phyloP scores from a whole-genome alignment of 2,888 invertebrate species.

The Morinoia aosen region DNA sequence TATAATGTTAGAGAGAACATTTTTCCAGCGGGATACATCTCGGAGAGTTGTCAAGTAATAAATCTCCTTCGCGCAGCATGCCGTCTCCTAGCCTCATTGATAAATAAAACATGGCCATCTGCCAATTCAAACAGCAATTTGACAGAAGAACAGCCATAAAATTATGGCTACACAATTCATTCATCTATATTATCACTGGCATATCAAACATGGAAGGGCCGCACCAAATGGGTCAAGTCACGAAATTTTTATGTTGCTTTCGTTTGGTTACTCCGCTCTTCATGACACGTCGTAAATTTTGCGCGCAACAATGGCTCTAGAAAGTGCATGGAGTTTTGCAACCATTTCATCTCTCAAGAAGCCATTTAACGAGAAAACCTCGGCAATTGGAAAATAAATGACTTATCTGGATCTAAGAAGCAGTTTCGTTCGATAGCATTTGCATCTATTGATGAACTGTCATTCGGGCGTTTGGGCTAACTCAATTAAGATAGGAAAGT shows the following conservation, averaged over 20 bases:
- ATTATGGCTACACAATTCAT: neutral
- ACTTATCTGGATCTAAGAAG: neutral
- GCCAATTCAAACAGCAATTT: conserved; percentile 21
- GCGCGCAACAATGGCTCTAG: neutral
- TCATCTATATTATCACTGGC: conserved; percentile 21
- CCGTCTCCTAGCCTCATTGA: neutral
- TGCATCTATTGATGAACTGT: neutral
- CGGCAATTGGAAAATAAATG: neutral
- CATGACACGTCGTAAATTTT: neutral
- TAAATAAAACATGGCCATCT: conserved; percentile 13
- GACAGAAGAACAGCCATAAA: conserved; percentile 20
- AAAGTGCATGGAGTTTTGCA: neutral
- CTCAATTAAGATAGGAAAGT: neutral
- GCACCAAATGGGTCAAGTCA: neutral
- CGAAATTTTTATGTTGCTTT: neutral
- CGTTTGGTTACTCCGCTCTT: neutral
- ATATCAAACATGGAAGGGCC: neutral
- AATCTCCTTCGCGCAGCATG: neutral
- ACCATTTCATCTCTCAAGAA: neutral
- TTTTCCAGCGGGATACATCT: neutral
- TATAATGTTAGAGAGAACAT: neutral
- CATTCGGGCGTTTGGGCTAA: neutral
- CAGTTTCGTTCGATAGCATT: neutral
- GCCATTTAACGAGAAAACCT: neutral
- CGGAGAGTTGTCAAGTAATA: neutral